Conservation (phyloP, 2,888 invertebrate genomes). For the Apamea monoglypha region DNA sequence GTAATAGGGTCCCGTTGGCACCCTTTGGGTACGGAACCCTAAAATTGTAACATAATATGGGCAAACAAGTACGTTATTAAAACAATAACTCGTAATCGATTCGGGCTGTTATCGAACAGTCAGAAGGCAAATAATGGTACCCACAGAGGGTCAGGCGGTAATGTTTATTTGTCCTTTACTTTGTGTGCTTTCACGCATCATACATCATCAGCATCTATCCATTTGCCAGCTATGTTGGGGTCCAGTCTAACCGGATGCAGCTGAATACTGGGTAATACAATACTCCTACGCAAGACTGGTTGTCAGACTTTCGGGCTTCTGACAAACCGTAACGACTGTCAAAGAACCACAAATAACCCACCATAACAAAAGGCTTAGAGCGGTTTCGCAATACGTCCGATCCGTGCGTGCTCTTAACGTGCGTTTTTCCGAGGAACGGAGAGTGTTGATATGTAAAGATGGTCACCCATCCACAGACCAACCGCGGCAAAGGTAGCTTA, state of each 20-base stretch:
- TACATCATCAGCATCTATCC: no score
- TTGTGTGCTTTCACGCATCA: constrained; percentile 7
- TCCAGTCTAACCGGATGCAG: no score
- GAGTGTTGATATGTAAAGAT: background rate
- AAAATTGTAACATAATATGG: background rate
- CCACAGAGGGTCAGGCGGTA: no score
- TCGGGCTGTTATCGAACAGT: background rate
- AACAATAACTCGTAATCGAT: background rate
- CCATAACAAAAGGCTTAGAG: no score
- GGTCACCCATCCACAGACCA: background rate
- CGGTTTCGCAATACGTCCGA: no score
- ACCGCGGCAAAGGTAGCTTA: background rate
- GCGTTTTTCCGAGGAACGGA: background rate
- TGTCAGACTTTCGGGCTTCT: background rate
- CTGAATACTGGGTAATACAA: background rate
- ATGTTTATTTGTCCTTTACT: background rate
- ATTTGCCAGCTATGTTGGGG: no score
- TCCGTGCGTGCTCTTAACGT: no score
- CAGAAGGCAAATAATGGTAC: background rate
- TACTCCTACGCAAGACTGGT: background rate
- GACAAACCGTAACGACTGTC: background rate
- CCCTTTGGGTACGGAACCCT: no score
- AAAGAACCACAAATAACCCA: no score
- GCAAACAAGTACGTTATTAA: background rate
- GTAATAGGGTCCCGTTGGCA: no score